These are phyloP conservation scores for Loripinus fragilis DNA, from an alignment of 2,888 invertebrate species.

Conservation along the genomic window DNA sequence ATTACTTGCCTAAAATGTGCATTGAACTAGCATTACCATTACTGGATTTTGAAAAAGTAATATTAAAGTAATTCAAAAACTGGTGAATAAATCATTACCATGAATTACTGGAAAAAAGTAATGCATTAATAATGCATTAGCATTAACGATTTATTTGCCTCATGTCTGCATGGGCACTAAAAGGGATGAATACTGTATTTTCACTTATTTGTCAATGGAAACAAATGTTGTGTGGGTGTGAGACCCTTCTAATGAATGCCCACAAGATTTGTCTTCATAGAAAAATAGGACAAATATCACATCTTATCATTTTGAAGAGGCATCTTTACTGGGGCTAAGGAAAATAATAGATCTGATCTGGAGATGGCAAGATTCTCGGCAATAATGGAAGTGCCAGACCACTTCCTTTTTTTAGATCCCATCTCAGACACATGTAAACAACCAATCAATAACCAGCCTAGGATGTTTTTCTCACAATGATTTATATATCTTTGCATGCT, in stretches of 20 bases:
- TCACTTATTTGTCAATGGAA: background rate
- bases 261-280: background rate
- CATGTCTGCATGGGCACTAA: too few relatives aligned
- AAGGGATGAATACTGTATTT: too few relatives aligned
- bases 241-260: background rate
- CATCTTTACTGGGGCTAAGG: too few relatives aligned
- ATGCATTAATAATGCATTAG: too few relatives aligned
- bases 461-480: background rate
- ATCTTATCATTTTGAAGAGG: background rate
- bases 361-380: background rate
- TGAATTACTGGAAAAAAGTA: too few relatives aligned
- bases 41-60: too few relatives aligned
- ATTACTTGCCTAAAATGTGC: too few relatives aligned
- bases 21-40: too few relatives aligned
- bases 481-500: background rate
- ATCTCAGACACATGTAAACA: constrained; percentile 15
- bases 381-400: constrained; percentile 5
- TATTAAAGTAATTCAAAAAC: too few relatives aligned
- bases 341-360: too few relatives aligned
- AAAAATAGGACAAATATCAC: background rate
- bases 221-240: background rate
- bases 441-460: background rate
- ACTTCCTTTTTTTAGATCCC: background rate
- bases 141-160: too few relatives aligned
- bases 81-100: too few relatives aligned